These are phyloP conservation scores for Calliopsis andreniformis DNA, from an alignment of 1,140 invertebrate genomes.

Conservation along the genomic window DNA sequence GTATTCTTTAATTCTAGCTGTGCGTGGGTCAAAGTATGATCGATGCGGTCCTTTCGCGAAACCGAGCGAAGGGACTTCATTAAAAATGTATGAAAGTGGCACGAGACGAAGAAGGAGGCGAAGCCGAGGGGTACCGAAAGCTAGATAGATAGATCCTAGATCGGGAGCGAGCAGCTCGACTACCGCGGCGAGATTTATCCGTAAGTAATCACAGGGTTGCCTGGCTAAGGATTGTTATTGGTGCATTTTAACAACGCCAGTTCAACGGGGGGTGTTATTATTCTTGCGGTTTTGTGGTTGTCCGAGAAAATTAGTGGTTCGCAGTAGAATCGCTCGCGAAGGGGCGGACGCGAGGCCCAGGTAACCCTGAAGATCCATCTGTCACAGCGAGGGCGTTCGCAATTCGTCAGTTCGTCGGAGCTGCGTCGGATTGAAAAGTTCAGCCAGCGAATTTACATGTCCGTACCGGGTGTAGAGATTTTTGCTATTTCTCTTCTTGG, in stretches of 20 bases:
- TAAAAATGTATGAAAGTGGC: slow-evolving; percentile 61
- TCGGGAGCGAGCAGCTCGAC: slow-evolving; percentile 47
- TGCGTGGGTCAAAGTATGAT: slow-evolving; percentile 14
- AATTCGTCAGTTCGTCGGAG: slow-evolving; percentile 64
- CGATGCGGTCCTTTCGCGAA: slow-evolving; percentile 14
- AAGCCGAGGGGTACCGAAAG: slow-evolving; percentile 22
- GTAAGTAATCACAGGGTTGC: slow-evolving; percentile 72
- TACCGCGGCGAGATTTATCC: slow-evolving; percentile 76
- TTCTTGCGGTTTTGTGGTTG: slow-evolving; percentile 75
- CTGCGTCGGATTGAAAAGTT: slow-evolving; percentile 60
- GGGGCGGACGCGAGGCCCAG: slow-evolving; percentile 56
- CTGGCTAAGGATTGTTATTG: slow-evolving; percentile 72
- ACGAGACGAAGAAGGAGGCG: background rate
- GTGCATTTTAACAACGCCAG: slow-evolving; percentile 73
- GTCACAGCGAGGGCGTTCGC: slow-evolving; percentile 69
- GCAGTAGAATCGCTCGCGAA: slow-evolving; percentile 49
- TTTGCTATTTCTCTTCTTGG: background rate
- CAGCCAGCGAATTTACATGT: slow-evolving; percentile 57
- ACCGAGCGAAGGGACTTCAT: slow-evolving; percentile 38
- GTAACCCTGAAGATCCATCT: slow-evolving; percentile 71
- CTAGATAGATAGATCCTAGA: slow-evolving; percentile 54
- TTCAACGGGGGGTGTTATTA: slow-evolving; percentile 72
- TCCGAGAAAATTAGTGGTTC: slow-evolving; percentile 76
- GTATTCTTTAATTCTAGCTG: background rate
- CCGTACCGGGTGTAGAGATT: slow-evolving; percentile 14